Evolutionary conservation across 2,888 invertebrate species (phyloP), one percentile per base, ranked within the genome.

Genomic region (Agrotis segetum): DNA sequence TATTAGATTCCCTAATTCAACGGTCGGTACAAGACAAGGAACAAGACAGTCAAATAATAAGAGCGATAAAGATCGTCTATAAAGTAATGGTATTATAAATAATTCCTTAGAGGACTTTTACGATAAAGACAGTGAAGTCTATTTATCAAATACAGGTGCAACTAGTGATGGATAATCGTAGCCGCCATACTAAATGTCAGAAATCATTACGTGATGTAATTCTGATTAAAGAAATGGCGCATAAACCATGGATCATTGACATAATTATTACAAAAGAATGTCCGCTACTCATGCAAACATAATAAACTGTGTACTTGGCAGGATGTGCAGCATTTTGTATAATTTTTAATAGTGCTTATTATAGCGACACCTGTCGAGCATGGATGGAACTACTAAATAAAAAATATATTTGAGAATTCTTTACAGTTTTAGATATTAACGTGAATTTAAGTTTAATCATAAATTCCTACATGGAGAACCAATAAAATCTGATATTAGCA

Each of bases 161-260:
- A 16, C 16, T 2, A 3, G 11, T 77, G 40, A 60, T 19, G 34
- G 55, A 44, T 60, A 56, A 63, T 40, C 7, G 40, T 13, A 44
- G n/a, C 19, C 2, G n/a, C 24, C 13, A 29, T 53, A 46, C 24
- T 55, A 55, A 74, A 75, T 64, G 65, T 64, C 74, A 74, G 52
- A 75, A 74, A 75, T 75, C 52, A 64, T 75, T 74, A 79, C n/a
- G 65, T 79, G 65, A 74, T 19, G 52, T 40, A 24, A 79, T 75
- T 79, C 59, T 79, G 74, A 60, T 73, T 49, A 79, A 79, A 64
- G 9, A 64, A 75, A 65, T 60, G 47, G 50, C 11, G 50, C 47
- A 79, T 58, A 52, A 80, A 76, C 21, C 47, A 4, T 24, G 47
- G 14, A 62, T 76, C 58, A 75, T 75, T 75, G 68, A 67, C 58